These are phyloP conservation scores for Tetraneura akinire DNA, from an alignment of 1,140 invertebrate species.

Conservation along the genomic window DNA sequence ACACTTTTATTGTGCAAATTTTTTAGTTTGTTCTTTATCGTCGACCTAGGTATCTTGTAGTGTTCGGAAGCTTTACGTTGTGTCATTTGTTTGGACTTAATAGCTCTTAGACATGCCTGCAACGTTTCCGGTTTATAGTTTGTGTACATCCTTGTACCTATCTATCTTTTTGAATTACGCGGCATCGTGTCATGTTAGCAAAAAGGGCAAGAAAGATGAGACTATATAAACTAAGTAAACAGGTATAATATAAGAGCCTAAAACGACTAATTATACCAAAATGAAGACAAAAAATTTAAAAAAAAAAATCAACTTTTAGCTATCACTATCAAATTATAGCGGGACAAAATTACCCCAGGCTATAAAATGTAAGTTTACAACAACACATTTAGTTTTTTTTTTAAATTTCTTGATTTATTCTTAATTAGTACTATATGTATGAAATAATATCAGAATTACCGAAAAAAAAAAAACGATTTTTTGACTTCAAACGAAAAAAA, in stretches of 20 bases:
- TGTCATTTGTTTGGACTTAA: slow-evolving; percentile 42
- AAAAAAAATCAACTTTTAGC: neutral
- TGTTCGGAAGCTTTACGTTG: slow-evolving; percentile 41
- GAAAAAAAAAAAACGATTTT: neutral
- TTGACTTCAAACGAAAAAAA: neutral
- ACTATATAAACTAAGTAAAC: neutral
- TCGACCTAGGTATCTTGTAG: slow-evolving; percentile 41
- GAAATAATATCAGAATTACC: slow-evolving; percentile 2
- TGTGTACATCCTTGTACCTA: slow-evolving; percentile 21
- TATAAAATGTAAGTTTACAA: neutral
- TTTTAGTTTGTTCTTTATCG: slow-evolving; percentile 44
- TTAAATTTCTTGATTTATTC: neutral
- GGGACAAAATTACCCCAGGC: slow-evolving; percentile 4
- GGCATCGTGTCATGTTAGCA: slow-evolving; percentile 32
- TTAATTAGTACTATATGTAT: slow-evolving; percentile 7
- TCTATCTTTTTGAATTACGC: slow-evolving; percentile 2
- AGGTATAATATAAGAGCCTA: slow-evolving; percentile 12
- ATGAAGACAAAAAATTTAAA: neutral
- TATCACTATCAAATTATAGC: neutral
- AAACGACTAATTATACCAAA: neutral
- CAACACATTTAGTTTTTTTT: slow-evolving; percentile 9
- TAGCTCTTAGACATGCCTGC: slow-evolving; percentile 24
- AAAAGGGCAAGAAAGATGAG: slow-evolving; percentile 17
- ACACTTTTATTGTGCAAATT: neutral
- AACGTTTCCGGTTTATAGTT: slow-evolving; percentile 27